Evolutionary conservation across 2,797 vertebrate genomes (phyloP).

Genomic region (Phalanger gymnotis): DNA sequence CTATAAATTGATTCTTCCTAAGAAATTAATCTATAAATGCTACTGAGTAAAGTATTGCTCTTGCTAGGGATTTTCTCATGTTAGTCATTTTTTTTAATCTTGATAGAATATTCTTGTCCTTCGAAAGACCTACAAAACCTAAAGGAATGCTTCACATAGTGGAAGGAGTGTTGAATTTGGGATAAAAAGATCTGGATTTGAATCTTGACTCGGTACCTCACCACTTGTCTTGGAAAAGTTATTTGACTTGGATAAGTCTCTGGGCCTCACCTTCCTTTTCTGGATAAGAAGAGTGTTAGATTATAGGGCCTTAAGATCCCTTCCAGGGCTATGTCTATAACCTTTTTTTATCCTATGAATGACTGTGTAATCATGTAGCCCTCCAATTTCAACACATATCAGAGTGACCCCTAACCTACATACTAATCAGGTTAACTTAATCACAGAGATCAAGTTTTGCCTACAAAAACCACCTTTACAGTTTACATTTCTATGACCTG

Average conservation of each 20-base stretch:
- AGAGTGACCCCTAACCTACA: not conserved
- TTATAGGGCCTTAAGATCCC: not conserved
- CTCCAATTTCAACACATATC: not conserved
- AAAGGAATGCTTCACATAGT: not conserved
- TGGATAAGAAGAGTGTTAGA: not conserved
- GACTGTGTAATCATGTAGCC: not conserved
- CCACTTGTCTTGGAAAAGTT: not conserved
- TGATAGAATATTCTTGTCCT: not conserved
- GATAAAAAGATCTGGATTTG: not conserved
- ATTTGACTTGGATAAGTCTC: not conserved
- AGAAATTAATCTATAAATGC: not conserved
- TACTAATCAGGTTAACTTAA: not conserved
- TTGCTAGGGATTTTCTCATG: not conserved
- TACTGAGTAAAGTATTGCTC: not conserved
- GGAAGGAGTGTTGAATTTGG: not conserved
- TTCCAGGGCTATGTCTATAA: not conserved
- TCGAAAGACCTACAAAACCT: not conserved
- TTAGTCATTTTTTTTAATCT: not conserved
- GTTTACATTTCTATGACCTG: not conserved
- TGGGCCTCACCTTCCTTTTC: not conserved
- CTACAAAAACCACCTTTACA: slow-evolving; percentile 1
- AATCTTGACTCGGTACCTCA: not conserved
- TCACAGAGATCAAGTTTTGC: not conserved
- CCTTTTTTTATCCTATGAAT: slow-evolving; percentile 6
- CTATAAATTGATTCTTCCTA: not conserved